Conservation (phyloP, 2,113 vertebrate genomes). For the Regulus satrapa region DNA sequence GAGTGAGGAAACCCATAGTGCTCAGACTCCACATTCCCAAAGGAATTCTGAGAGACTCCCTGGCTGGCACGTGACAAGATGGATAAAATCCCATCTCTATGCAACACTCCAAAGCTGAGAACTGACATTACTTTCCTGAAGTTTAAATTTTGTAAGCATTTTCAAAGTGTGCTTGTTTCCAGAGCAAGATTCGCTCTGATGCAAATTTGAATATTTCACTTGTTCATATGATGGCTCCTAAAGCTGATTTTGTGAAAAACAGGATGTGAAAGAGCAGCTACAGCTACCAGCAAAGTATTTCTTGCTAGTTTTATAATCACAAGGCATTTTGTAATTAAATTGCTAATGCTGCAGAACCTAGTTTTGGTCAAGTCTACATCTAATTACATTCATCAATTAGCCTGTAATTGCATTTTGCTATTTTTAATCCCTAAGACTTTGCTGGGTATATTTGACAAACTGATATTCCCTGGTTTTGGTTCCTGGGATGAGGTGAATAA, state of each 20-base stretch:
- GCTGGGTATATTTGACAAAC: not conserved
- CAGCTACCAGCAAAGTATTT: not conserved
- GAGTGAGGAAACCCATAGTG: rapidly evolving
- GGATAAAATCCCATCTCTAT: not conserved
- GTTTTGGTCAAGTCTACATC: constrained; percentile 7
- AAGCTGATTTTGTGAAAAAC: not conserved
- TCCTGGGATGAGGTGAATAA: not conserved
- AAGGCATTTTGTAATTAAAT: not conserved
- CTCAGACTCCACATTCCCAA: not conserved
- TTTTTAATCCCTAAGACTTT: constrained; percentile 13
- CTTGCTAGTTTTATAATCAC: not conserved
- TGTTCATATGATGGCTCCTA: not conserved
- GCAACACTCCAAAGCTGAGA: not conserved
- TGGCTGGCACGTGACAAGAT: not conserved
- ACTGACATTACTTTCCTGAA: not conserved
- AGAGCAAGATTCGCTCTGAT: not conserved
- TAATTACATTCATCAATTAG: constrained; percentile 54
- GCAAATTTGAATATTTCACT: not conserved
- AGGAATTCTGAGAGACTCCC: not conserved
- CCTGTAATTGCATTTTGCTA: constrained; percentile 14
- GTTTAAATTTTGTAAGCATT: not conserved
- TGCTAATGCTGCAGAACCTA: constrained; percentile 14
- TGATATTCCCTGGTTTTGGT: not conserved
- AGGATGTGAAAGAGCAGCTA: not conserved
- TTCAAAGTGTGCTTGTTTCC: not conserved